A percentile compares a stretch with the other conserved stretches of the same genome.
phyloP scores from a whole-genome alignment of 1,140 invertebrate genomes.

The Drosophila parabipectinata region DNA sequence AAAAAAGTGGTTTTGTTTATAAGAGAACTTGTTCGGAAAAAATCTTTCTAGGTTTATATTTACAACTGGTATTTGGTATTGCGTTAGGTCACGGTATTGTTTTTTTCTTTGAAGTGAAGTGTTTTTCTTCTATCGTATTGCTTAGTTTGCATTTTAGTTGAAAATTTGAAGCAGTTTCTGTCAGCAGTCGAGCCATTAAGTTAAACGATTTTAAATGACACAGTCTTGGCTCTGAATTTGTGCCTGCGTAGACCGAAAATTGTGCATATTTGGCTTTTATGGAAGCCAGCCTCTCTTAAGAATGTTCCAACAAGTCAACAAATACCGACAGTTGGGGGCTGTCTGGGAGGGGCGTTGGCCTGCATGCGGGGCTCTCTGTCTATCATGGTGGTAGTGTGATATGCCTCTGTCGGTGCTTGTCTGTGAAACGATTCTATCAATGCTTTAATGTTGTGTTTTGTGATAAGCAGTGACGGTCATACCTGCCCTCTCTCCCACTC shows the following conservation, averaged over 20 bases:
- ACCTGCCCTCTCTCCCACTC: slow-evolving; percentile 7
- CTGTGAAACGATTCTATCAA: slow-evolving; percentile 49
- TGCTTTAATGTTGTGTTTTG: slow-evolving; percentile 45
- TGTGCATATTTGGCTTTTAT: slow-evolving; percentile 7
- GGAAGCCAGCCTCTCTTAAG: background rate
- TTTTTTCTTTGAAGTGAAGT: slow-evolving; percentile 1
- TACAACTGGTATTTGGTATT: slow-evolving; percentile 33
- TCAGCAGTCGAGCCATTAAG: background rate
- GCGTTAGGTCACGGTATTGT: slow-evolving; percentile 58
- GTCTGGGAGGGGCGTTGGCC: slow-evolving; percentile 1
- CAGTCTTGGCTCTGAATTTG: background rate
- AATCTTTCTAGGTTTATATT: slow-evolving; percentile 27
- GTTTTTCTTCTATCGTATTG: background rate
- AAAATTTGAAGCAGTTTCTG: background rate
- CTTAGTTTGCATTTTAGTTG: background rate
- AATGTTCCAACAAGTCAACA: slow-evolving; percentile 26
- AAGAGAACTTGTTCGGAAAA: background rate
- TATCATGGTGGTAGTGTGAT: slow-evolving; percentile 50
- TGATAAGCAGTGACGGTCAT: slow-evolving; percentile 46
- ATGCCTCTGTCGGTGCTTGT: slow-evolving; percentile 5
- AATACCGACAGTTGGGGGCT: slow-evolving; percentile 20
- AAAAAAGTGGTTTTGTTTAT: slow-evolving; percentile 9
- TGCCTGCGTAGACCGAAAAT: background rate
- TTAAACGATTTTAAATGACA: background rate
- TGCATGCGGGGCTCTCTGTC: background rate